These are phyloP conservation scores for Hirtodrosophila histrioides DNA, from an alignment of 2,888 invertebrate genomes.

Conservation along the genomic window DNA sequence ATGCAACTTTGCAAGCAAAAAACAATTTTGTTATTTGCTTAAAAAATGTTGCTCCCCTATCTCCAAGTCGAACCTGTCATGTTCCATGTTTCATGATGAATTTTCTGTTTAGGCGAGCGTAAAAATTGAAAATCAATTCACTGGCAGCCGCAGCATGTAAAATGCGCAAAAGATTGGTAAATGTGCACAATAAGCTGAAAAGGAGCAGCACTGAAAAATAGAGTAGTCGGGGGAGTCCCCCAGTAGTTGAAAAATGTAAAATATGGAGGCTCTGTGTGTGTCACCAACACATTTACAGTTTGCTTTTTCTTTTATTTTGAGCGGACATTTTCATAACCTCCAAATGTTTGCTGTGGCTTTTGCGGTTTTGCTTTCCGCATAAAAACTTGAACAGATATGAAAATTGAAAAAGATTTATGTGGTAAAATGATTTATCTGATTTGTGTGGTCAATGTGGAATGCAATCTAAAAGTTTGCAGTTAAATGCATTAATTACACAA, in stretches of 20 bases:
- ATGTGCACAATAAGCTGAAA: slow-evolving; percentile 34
- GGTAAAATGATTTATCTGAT: slow-evolving; percentile 31
- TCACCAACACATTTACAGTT: background rate
- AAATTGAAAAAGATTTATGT: slow-evolving; percentile 18
- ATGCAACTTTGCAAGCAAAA: slow-evolving; percentile 38
- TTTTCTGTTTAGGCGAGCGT: slow-evolving; percentile 77
- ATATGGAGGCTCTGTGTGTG: slow-evolving; percentile 26
- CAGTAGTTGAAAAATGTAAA: slow-evolving; percentile 10
- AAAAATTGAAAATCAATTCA: slow-evolving; percentile 77
- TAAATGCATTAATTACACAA: slow-evolving; percentile 20
- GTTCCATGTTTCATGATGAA: slow-evolving; percentile 47
- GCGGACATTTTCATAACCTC: slow-evolving; percentile 16
- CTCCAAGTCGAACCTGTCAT: slow-evolving; percentile 36
- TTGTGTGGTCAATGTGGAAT: background rate
- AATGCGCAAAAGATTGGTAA: slow-evolving; percentile 52
- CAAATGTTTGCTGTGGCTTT: slow-evolving; percentile 18
- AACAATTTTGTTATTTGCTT: slow-evolving; percentile 13
- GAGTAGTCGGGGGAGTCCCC: background rate
- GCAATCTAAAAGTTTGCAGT: background rate
- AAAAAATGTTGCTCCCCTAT: slow-evolving; percentile 13
- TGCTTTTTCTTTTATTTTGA: background rate
- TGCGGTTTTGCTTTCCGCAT: slow-evolving; percentile 22
- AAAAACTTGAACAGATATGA: slow-evolving; percentile 11
- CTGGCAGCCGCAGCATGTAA: slow-evolving; percentile 47
- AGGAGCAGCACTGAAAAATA: background rate